A percentile compares a stretch with the other conserved stretches of the same genome.
Conservation (phyloP, 2,888 invertebrate genomes). For the Cetonia aurata region DNA sequence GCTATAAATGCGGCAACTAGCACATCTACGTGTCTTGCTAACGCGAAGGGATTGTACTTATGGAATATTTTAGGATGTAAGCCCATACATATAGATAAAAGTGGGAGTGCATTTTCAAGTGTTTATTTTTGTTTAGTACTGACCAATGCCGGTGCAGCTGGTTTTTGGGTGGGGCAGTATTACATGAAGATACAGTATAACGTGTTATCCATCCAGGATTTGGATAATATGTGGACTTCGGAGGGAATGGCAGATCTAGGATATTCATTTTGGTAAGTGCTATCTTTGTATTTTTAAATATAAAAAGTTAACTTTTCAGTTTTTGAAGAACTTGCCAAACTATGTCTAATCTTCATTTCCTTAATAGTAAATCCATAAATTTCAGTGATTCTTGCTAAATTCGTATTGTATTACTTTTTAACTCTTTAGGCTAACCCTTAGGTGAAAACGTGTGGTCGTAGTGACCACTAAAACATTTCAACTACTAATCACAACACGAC, state of each 20-base stretch:
- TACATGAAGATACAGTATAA: conserved; percentile 84
- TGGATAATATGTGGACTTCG: conserved; percentile 85
- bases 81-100: conserved; percentile 51
- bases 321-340: no score
- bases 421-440: no score
- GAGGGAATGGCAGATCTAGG: conserved; percentile 85
- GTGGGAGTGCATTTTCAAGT: background rate
- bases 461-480: no score
- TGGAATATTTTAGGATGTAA: conserved; percentile 85
- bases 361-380: no score
- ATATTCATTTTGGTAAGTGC: conserved; percentile 84
- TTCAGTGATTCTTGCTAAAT: no score
- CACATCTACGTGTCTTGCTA: conserved; percentile 76
- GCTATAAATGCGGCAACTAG: conserved; percentile 85
- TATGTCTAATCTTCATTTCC: no score
- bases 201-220: conserved; percentile 84
- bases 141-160: conserved; percentile 80
- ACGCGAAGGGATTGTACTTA: conserved; percentile 78
- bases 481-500: no score
- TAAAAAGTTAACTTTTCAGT: background rate
- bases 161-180: conserved; percentile 89
- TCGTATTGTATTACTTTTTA: no score
- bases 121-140: conserved; percentile 74
- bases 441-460: no score
- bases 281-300: background rate